phyloP scores from a whole-genome alignment of 1,140 invertebrate genomes.

The Formica selysi region DNA sequence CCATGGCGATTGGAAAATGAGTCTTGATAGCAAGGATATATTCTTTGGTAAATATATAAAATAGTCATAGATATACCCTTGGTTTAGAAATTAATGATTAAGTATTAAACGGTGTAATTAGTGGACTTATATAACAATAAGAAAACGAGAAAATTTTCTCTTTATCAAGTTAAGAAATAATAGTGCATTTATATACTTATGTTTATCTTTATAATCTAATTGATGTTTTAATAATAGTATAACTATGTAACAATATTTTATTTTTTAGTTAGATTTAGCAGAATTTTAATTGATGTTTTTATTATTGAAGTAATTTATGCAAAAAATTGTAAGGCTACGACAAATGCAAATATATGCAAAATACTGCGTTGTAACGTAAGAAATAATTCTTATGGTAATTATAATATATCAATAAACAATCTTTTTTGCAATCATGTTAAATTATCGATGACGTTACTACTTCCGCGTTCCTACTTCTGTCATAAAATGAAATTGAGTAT shows the following conservation, averaged over 20 bases:
- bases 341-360: conserved; percentile 32
- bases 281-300: not conserved
- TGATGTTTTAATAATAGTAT: not conserved
- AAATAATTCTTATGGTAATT: conserved; percentile 30
- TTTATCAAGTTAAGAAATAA: not conserved
- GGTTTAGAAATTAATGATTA: not conserved
- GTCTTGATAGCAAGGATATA: conserved; percentile 9
- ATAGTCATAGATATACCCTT: not conserved
- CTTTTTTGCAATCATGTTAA: conserved; percentile 27
- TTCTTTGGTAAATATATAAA: conserved; percentile 30
- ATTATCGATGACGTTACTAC: conserved; percentile 12
- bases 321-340: not conserved
- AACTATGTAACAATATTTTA: not conserved
- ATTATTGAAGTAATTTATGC: conserved; percentile 6
- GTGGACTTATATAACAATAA: not conserved
- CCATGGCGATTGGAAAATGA: not conserved
- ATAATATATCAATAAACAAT: not conserved
- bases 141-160: not conserved
- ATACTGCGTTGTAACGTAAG: not conserved
- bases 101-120: not conserved
- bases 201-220: not conserved
- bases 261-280: not conserved
- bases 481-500: conserved; percentile 14
- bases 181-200: not conserved
- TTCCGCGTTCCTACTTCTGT: conserved; percentile 31